These are phyloP conservation scores for Myotis planiceps DNA, from an alignment of 2,797 vertebrate species.

Conservation along the genomic window DNA sequence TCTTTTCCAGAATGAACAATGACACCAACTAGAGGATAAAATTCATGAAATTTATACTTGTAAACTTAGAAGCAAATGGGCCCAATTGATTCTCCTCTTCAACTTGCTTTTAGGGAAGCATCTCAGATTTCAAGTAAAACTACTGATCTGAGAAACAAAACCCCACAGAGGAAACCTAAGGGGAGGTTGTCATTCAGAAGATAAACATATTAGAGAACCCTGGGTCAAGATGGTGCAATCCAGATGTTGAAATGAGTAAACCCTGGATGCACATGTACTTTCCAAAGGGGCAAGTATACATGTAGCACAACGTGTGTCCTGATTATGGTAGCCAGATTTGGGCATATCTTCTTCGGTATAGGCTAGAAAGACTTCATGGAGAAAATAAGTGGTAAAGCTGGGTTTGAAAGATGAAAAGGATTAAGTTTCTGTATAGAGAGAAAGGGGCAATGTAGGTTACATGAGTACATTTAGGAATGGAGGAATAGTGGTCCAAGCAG, in stretches of 20 bases:
- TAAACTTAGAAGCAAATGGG: constrained; percentile 7
- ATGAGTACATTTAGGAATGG: background rate
- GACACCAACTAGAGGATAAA: background rate
- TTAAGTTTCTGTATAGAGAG: background rate
- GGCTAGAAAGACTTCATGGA: background rate
- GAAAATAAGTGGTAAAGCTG: background rate
- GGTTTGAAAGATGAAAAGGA: background rate
- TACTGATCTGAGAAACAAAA: background rate
- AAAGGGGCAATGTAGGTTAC: background rate
- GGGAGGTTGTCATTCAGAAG: background rate
- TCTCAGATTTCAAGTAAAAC: background rate
- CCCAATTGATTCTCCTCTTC: background rate
- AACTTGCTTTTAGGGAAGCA: background rate
- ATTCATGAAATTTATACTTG: background rate
- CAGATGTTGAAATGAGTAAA: background rate
- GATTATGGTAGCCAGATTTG: background rate
- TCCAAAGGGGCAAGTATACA: background rate
- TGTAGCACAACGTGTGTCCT: background rate
- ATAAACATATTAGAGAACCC: background rate
- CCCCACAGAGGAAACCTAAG: background rate
- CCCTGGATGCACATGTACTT: background rate
- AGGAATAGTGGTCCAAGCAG: background rate
- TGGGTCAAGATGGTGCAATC: background rate
- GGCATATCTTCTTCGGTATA: background rate
- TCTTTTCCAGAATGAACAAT: background rate